phyloP scores from a whole-genome alignment of 2,797 vertebrate genomes.

The Australoheros facetus region DNA sequence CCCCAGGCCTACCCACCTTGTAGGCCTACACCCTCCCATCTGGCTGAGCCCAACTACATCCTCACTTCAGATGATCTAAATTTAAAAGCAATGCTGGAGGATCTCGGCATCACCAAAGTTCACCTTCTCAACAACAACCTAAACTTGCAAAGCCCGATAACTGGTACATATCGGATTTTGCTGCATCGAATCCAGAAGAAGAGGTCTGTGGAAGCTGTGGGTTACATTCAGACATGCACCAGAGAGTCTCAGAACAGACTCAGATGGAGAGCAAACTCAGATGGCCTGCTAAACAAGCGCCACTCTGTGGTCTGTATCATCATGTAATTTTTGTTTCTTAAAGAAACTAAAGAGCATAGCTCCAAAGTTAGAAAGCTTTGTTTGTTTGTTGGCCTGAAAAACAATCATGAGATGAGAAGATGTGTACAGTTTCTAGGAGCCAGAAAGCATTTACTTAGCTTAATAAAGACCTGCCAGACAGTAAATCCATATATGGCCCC shows the following conservation, averaged over 20 bases:
- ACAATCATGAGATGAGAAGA: background rate
- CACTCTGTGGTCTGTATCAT: constrained; percentile 70
- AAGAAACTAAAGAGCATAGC: background rate
- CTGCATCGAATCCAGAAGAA: constrained; percentile 76
- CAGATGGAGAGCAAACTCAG: constrained; percentile 43
- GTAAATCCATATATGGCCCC: background rate
- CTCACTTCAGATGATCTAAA: constrained; percentile 67
- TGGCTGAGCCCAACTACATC: constrained; percentile 41
- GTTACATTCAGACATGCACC: constrained; percentile 29
- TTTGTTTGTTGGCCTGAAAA: background rate
- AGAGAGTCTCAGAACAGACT: constrained; percentile 42
- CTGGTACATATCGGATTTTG: constrained; percentile 75
- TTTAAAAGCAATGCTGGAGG: constrained; percentile 65
- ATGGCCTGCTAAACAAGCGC: constrained; percentile 38
- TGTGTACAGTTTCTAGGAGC: background rate
- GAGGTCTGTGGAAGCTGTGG: constrained; percentile 55
- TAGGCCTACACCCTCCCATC: constrained; percentile 55
- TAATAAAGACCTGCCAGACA: background rate
- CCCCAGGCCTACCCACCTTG: constrained; percentile 51
- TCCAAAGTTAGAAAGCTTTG: background rate
- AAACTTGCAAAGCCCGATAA: constrained; percentile 73
- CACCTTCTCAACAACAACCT: constrained; percentile 67
- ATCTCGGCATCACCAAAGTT: constrained; percentile 69
- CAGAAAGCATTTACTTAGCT: background rate
- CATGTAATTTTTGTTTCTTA: constrained; percentile 51